phyloP scores from a whole-genome alignment of 2,888 invertebrate genomes.

The Steinernema carpocapsae region DNA sequence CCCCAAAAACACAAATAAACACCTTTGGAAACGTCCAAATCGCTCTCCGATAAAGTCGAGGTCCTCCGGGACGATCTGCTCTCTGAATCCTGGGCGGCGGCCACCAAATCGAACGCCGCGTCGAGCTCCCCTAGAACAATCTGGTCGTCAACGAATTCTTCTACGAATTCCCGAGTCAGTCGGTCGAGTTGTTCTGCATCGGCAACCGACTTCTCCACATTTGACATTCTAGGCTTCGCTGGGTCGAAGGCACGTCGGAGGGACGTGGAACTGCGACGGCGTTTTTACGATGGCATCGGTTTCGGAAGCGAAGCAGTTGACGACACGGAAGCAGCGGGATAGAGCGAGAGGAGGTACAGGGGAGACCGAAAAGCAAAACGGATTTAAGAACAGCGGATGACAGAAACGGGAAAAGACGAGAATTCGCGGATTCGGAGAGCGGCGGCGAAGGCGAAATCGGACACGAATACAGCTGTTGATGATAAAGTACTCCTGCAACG shows the following conservation, averaged over 20 bases:
- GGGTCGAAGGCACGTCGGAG: neutral
- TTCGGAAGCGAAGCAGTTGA: constrained; percentile 22
- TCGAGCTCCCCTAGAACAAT: constrained; percentile 14
- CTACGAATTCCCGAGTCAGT: constrained; percentile 1
- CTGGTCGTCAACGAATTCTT: constrained; percentile 7
- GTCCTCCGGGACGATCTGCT: neutral
- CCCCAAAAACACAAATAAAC: no score
- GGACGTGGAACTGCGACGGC: neutral
- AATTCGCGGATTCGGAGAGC: neutral
- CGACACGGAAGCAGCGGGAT: constrained; percentile 16
- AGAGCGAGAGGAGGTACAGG: neutral
- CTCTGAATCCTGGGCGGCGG: neutral
- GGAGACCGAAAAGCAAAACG: constrained; percentile 10
- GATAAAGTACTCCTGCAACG: neutral
- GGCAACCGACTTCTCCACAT: neutral
- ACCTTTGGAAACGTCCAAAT: neutral
- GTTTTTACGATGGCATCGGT: neutral
- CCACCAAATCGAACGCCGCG: constrained; percentile 5
- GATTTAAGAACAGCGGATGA: neutral
- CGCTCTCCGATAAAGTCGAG: neutral
- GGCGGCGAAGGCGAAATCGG: neutral
- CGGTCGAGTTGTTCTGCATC: constrained; percentile 8
- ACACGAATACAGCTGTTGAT: constrained; percentile 1
- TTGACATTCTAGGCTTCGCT: neutral
- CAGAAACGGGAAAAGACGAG: neutral